A percentile compares a stretch with the other conserved stretches of the same genome.
These are phyloP conservation scores for Syngnathus acus DNA, from an alignment of 2,797 vertebrate species.

Conservation along the genomic window DNA sequence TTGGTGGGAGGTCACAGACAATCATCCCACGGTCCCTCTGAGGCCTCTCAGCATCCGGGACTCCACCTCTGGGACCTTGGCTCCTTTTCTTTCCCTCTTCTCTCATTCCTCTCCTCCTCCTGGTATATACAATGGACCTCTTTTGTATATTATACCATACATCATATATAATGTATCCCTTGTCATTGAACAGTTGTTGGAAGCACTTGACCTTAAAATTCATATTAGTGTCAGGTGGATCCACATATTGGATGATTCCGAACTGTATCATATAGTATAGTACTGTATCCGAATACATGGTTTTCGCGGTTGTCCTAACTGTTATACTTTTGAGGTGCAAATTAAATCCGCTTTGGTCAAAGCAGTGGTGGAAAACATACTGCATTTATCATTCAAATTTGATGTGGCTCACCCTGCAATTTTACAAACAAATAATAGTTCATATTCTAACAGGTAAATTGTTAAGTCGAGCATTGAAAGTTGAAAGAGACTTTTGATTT, in stretches of 20 bases:
- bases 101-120: neutral
- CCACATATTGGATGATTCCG: slow-evolving; percentile 4
- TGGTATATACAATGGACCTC: neutral
- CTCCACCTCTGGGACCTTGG: slow-evolving; percentile 53
- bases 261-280: neutral
- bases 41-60: slow-evolving; percentile 49
- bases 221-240: neutral
- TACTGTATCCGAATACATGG: neutral
- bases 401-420: no score
- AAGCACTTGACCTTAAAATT: slow-evolving; percentile 1
- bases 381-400: no score
- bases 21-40: slow-evolving; percentile 47
- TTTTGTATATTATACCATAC: neutral
- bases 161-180: neutral
- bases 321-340: neutral
- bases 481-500: no score
- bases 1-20: slow-evolving; percentile 56
- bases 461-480: no score
- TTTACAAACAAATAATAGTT: no score
- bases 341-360: neutral
- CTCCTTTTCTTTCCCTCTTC: slow-evolving; percentile 10
- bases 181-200: slow-evolving; percentile 1
- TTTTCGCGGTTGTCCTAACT: neutral
- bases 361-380: no score
- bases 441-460: no score